phyloP scores from a whole-genome alignment of 1,140 invertebrate species.

The Acyrthosiphon pisum region DNA sequence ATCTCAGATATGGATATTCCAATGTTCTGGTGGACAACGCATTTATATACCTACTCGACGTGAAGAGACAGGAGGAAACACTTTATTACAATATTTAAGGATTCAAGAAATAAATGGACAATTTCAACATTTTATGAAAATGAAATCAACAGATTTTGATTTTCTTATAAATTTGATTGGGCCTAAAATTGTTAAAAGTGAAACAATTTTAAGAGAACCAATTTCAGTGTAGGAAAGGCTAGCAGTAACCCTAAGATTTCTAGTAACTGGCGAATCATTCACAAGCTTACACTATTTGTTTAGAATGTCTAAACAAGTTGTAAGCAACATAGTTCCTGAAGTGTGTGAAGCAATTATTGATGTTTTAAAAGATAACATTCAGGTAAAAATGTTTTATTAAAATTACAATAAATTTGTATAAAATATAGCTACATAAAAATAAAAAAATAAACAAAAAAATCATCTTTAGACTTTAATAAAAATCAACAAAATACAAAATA shows the following conservation, averaged over 20 bases:
- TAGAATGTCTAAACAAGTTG: background rate
- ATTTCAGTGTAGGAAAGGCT: slow-evolving; percentile 7
- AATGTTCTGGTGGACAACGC: too few relatives aligned
- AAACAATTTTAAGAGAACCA: slow-evolving; percentile 8
- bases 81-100: background rate
- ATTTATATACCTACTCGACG: too few relatives aligned
- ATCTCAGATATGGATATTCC: too few relatives aligned
- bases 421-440: too few relatives aligned
- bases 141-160: slow-evolving; percentile 11
- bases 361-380: too few relatives aligned
- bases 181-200: slow-evolving; percentile 17
- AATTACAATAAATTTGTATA: too few relatives aligned
- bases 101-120: background rate
- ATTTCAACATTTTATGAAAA: background rate
- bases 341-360: too few relatives aligned
- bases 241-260: slow-evolving; percentile 13
- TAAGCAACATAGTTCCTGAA: background rate
- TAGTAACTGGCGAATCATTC: background rate
- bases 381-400: too few relatives aligned
- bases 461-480: too few relatives aligned
- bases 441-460: too few relatives aligned
- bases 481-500: too few relatives aligned
- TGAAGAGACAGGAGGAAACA: too few relatives aligned
- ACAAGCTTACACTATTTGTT: slow-evolving; percentile 9
- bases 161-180: background rate